phyloP scores from a whole-genome alignment of 2,113 vertebrate species.

The Myrmophylax atrothorax region DNA sequence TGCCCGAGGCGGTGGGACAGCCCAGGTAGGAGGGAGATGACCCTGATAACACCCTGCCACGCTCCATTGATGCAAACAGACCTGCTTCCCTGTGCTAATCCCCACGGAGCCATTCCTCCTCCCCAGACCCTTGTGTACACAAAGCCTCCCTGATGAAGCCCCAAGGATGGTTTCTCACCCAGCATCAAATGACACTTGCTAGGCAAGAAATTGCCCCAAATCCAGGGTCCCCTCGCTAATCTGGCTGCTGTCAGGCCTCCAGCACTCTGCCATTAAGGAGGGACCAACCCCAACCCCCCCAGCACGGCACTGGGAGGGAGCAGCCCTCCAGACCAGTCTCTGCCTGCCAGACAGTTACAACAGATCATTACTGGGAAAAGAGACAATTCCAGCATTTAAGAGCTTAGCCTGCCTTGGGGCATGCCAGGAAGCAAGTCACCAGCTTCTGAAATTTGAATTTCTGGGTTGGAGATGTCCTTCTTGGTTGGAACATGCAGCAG shows the following conservation, averaged over 20 bases:
- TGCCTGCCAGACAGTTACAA: constrained; percentile 58
- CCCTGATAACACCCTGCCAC: not conserved
- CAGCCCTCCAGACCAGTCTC: constrained; percentile 41
- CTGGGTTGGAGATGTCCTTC: not conserved
- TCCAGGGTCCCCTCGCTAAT: not conserved
- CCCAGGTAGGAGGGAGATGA: not conserved
- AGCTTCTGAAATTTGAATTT: constrained; percentile 2
- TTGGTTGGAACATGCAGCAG: not conserved
- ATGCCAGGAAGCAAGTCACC: constrained; percentile 45
- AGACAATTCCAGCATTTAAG: constrained; percentile 35
- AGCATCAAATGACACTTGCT: constrained; percentile 54
- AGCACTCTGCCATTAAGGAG: not conserved
- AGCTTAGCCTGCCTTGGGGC: constrained; percentile 28
- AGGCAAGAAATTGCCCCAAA: not conserved
- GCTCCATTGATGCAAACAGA: not conserved
- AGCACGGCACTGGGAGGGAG: not conserved
- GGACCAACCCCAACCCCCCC: constrained; percentile 22
- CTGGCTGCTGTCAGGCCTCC: constrained; percentile 5
- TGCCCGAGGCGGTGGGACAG: not conserved
- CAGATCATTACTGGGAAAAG: constrained; percentile 32
- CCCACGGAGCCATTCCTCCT: constrained; percentile 38
- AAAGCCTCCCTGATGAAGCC: constrained; percentile 23
- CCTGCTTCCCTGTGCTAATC: constrained; percentile 46
- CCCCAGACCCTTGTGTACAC: constrained; percentile 34
- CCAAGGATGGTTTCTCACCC: constrained; percentile 35